A percentile compares a stretch with the other conserved stretches of the same genome.
Conservation (phyloP, 1,140 invertebrate genomes). For the honey bee (Apis mellifera) region Amel_HAv3.1 CM009935.2:9117001-9117500, state of each 20-base stretch:
- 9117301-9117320: constrained; percentile 11
- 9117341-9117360: constrained; percentile 50
- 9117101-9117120: background rate
- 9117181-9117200: constrained; percentile 55
- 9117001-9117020: too few relatives aligned
- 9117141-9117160: constrained; percentile 55
- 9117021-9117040: too few relatives aligned
- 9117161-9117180: constrained; percentile 58
- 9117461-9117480: constrained; percentile 13
- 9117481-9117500: constrained; percentile 5
- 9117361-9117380: constrained; percentile 73
- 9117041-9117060: background rate
- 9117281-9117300: constrained; percentile 58
- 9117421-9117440: constrained; percentile 63
- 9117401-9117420: constrained; percentile 36
- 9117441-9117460: constrained; percentile 67
- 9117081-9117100: background rate
- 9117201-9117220: constrained; percentile 44
- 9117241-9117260: constrained; percentile 20
- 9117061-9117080: background rate
- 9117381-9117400: constrained; percentile 70
- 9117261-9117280: constrained; percentile 66
- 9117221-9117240: constrained; percentile 39
- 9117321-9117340: constrained; percentile 29
- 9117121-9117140: constrained; percentile 39